phyloP scores from a whole-genome alignment of 2,113 vertebrate species.

The Aegotheles bennettii region DNA sequence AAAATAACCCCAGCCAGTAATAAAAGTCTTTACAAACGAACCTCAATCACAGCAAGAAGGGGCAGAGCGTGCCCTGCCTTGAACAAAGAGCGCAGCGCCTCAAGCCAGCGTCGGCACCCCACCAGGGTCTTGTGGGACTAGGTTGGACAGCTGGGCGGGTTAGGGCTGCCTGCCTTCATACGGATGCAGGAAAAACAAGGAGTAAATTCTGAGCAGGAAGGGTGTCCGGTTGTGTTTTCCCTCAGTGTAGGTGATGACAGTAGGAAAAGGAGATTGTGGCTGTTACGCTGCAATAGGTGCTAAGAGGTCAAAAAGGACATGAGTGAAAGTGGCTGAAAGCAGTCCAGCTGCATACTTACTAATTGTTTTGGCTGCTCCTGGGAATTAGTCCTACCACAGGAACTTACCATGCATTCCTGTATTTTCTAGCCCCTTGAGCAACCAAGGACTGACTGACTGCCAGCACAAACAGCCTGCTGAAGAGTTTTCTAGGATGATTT shows the following conservation, averaged over 20 bases:
- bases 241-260: background rate
- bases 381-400: background rate
- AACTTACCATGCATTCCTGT: background rate
- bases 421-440: background rate
- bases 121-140: background rate
- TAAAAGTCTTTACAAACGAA: background rate
- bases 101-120: background rate
- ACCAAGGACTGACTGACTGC: background rate
- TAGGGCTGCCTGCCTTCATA: background rate
- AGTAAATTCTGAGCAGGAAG: background rate
- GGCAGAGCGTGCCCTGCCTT: background rate
- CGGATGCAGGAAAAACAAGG: background rate
- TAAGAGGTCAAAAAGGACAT: background rate
- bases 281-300: background rate
- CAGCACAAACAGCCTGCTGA: slow-evolving; percentile 5
- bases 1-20: background rate
- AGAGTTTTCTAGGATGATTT: background rate
- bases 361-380: background rate
- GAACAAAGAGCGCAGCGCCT: background rate
- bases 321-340: background rate
- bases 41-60: background rate
- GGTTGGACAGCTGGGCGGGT: background rate
- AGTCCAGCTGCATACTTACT: rapidly evolving
- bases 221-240: background rate
- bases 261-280: background rate